phyloP scores from a whole-genome alignment of 2,888 invertebrate genomes.

The Agrypnus murinus region DNA sequence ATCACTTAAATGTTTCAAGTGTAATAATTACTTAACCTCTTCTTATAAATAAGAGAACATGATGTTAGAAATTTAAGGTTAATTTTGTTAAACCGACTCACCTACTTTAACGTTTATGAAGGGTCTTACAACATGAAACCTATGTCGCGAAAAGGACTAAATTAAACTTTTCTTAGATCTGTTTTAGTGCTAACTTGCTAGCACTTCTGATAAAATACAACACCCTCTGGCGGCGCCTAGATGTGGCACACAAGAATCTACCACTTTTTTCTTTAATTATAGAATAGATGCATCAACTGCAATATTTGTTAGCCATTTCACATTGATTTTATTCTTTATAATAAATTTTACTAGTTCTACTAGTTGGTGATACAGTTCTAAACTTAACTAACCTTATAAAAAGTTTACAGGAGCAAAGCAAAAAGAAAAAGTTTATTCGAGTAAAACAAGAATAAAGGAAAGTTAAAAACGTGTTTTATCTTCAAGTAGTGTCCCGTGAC shows the following conservation, averaged over 20 bases:
- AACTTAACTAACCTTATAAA: not conserved
- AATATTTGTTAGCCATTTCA: not conserved
- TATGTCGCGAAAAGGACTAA: not conserved
- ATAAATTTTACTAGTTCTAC: not conserved
- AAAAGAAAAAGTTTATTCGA: not conserved
- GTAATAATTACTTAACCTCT: too few species aligned
- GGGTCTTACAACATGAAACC: constrained; percentile 2
- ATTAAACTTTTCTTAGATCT: not conserved
- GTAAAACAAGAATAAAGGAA: not conserved
- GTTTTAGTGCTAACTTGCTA: constrained; percentile 1
- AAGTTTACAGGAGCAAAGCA: not conserved
- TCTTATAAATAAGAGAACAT: too few species aligned
- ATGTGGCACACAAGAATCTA: too few species aligned
- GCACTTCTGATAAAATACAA: not conserved
- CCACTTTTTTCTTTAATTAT: not conserved
- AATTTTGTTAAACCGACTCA: too few species aligned
- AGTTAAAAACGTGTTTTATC: not conserved
- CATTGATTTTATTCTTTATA: too few species aligned
- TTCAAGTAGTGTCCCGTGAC: constrained; percentile 3
- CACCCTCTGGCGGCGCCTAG: not conserved
- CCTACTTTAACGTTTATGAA: too few species aligned
- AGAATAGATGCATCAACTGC: not conserved
- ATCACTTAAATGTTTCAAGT: too few species aligned
- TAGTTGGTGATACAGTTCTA: not conserved
- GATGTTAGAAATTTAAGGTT: too few species aligned